A percentile compares a stretch with the other conserved stretches of the same genome.
phyloP scores from a whole-genome alignment of 2,888 invertebrate genomes.

The Polyommatus icarus region DNA sequence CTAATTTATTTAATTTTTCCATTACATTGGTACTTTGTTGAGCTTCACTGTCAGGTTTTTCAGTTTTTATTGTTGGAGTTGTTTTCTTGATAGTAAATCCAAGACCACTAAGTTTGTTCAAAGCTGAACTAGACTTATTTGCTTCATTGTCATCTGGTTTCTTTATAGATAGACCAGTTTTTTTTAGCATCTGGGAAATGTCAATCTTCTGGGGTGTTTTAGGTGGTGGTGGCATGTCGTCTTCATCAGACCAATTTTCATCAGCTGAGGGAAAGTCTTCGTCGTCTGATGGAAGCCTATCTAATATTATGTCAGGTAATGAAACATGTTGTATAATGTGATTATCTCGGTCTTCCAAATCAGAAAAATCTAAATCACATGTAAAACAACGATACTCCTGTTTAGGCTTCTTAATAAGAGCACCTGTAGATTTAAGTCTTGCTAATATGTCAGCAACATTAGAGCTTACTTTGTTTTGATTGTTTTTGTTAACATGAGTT shows the following conservation, averaged over 20 bases:
- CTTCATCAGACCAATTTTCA: slow-evolving; percentile 74
- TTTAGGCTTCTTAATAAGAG: slow-evolving; percentile 64
- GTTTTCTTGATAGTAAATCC: slow-evolving; percentile 73
- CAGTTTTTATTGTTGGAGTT: slow-evolving; percentile 63
- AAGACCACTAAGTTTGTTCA: slow-evolving; percentile 69
- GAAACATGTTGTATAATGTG: slow-evolving; percentile 81
- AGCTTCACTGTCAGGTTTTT: slow-evolving; percentile 49
- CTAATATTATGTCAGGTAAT: slow-evolving; percentile 73
- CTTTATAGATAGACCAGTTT: slow-evolving; percentile 65
- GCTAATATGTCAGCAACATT: slow-evolving; percentile 64
- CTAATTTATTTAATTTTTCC: slow-evolving; percentile 67
- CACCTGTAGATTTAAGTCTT: slow-evolving; percentile 64
- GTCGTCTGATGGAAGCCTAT: slow-evolving; percentile 78
- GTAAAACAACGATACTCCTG: slow-evolving; percentile 72
- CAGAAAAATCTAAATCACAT: slow-evolving; percentile 73
- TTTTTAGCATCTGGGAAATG: slow-evolving; percentile 66
- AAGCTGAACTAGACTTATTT: slow-evolving; percentile 56
- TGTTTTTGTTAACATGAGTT: slow-evolving; percentile 44
- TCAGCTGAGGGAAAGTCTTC: slow-evolving; percentile 69
- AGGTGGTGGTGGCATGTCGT: slow-evolving; percentile 51
- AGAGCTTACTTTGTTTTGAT: slow-evolving; percentile 44
- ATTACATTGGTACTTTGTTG: slow-evolving; percentile 57
- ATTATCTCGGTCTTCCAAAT: slow-evolving; percentile 69
- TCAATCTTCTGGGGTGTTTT: slow-evolving; percentile 69
- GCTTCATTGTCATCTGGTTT: slow-evolving; percentile 52